Percentiles rank a stretch among this genome's conserved stretches.
Conservation (phyloP, 2,797 vertebrate species). For the Eospalax fontanierii region DNA sequence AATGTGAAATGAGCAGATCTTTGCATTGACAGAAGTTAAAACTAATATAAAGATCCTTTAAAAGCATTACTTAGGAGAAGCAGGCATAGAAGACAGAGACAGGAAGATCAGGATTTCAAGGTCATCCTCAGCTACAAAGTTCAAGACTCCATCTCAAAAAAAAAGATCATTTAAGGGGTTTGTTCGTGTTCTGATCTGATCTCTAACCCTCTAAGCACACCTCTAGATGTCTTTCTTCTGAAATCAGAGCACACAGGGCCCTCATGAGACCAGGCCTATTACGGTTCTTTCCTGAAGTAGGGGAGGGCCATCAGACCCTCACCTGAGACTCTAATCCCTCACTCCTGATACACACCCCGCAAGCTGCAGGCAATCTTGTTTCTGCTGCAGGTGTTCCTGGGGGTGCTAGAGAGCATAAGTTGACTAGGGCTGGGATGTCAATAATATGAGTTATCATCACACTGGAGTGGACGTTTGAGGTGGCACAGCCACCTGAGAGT, state of each 20-base stretch:
- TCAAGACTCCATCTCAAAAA: not conserved
- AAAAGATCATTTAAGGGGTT: not conserved
- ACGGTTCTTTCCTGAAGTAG: not conserved
- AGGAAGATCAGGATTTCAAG: not conserved
- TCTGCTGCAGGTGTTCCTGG: not conserved
- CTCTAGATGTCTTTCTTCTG: not conserved
- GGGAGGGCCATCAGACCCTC: not conserved
- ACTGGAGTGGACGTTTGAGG: not conserved
- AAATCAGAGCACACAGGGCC: not conserved
- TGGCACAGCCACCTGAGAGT: not conserved
- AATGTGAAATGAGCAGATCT: constrained; percentile 3
- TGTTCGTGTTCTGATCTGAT: not conserved
- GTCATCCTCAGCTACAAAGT: not conserved
- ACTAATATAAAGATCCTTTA: not conserved
- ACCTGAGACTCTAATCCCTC: not conserved
- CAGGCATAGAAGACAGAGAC: not conserved
- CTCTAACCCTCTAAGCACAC: too few species aligned
- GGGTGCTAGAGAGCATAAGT: too few species aligned
- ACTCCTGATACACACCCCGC: not conserved
- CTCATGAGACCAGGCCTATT: not conserved
- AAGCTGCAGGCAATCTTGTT: not conserved
- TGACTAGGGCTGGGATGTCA: not conserved
- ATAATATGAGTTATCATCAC: not conserved
- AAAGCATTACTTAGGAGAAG: not conserved
- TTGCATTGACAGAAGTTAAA: not conserved